A percentile compares a stretch with the other conserved stretches of the same genome.
phyloP scores from a whole-genome alignment of 2,888 invertebrate species.

The Diarsia rubi region DNA sequence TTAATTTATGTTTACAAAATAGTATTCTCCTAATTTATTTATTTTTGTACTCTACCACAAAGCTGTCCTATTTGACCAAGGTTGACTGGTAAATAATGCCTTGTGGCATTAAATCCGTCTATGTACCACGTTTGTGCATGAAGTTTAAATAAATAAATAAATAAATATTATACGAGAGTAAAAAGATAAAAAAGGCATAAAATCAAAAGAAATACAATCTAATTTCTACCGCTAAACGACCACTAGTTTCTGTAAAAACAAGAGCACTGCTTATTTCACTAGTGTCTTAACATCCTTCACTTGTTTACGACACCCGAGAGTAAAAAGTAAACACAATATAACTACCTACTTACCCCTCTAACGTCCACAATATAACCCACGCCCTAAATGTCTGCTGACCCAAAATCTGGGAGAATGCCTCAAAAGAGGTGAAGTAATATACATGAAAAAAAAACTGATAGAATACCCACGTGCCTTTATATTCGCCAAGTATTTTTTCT shows the following conservation, averaged over 20 bases:
- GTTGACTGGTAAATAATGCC: too few relatives aligned
- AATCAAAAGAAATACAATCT: neutral
- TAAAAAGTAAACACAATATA: constrained; percentile 14
- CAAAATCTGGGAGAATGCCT: constrained; percentile 14
- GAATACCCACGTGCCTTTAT: too few relatives aligned
- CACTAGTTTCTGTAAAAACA: neutral
- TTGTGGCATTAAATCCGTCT: too few relatives aligned
- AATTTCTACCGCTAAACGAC: neutral
- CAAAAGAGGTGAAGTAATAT: constrained; percentile 14
- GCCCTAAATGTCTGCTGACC: constrained; percentile 25
- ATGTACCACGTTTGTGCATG: too few relatives aligned
- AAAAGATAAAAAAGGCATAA: neutral
- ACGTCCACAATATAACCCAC: neutral
- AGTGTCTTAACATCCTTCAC: neutral
- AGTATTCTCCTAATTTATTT: too few relatives aligned
- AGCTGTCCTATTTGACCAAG: too few relatives aligned
- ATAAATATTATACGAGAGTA: too few relatives aligned
- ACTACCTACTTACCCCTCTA: neutral
- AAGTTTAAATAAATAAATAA: too few relatives aligned
- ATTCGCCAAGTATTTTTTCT: too few relatives aligned
- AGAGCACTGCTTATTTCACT: neutral
- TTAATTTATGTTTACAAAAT: too few relatives aligned
- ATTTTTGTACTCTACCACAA: too few relatives aligned
- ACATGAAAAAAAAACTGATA: too few relatives aligned
- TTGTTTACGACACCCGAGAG: neutral